Evolutionary conservation across 2,113 vertebrate genomes (phyloP).

Genomic region (Myotis davidii): DNA sequence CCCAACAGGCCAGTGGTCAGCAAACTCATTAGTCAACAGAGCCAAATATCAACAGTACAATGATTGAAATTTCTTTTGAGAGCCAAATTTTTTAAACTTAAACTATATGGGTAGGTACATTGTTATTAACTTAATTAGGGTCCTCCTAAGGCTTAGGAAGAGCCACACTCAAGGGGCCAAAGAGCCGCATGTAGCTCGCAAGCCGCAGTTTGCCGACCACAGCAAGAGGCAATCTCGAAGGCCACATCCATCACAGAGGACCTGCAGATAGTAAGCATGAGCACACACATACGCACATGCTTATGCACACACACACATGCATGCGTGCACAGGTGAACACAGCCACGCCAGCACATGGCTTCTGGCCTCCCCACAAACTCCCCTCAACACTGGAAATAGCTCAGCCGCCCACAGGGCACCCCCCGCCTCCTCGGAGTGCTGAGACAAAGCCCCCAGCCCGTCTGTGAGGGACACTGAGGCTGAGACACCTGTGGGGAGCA

Average conservation of each 20-base stretch:
- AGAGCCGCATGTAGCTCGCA: no score
- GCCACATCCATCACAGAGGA: not conserved
- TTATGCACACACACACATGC: not conserved
- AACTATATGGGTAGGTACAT: no score
- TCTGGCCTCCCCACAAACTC: not conserved
- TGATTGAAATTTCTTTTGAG: no score
- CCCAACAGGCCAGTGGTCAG: not conserved
- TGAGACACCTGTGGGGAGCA: not conserved
- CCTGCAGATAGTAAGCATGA: rapidly evolving
- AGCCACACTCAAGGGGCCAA: no score
- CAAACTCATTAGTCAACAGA: no score
- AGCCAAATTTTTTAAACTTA: no score
- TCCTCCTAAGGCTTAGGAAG: no score
- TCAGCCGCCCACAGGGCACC: rapidly evolving
- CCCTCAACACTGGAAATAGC: not conserved
- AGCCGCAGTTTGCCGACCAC: no score
- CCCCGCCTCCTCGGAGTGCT: rapidly evolving
- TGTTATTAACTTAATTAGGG: no score
- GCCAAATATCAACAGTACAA: no score
- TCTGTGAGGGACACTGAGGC: not conserved
- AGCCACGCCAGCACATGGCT: not conserved
- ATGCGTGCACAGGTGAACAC: no score
- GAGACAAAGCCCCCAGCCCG: not conserved
- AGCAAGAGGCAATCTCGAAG: not conserved
- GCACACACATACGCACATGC: not conserved